A percentile compares a stretch with the other conserved stretches of the same genome.
Conservation (phyloP, 2,797 vertebrate species). For the Hafferia zeledoni region DNA sequence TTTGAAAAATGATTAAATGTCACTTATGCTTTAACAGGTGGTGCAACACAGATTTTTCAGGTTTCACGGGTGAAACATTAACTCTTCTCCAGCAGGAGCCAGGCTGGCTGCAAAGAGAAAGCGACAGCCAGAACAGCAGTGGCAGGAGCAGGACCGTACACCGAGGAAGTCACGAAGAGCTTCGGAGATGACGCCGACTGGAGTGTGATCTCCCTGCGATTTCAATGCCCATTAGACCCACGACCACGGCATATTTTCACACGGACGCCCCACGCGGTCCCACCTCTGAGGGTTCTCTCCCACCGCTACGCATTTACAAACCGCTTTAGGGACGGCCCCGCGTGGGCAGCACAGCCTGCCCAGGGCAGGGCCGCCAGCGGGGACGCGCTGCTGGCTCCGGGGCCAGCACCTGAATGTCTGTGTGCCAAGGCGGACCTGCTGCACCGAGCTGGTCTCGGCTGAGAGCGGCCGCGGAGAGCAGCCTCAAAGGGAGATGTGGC, state of each 20-base stretch:
- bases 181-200: fast-evolving
- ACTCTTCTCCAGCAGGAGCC: not conserved
- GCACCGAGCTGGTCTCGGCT: not conserved
- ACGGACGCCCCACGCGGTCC: fast-evolving
- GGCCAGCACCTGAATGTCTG: too few species aligned
- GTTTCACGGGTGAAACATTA: not conserved
- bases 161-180: fast-evolving
- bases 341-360: too few species aligned
- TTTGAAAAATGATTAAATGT: not conserved
- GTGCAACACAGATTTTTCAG: not conserved
- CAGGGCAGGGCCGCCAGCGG: not conserved
- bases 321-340: fast-evolving
- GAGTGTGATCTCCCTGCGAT: not conserved
- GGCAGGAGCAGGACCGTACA: fast-evolving
- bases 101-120: not conserved
- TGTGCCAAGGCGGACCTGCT: not conserved
- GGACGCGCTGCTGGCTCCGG: not conserved
- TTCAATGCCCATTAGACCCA: not conserved
- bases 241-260: fast-evolving
- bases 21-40: not conserved
- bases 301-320: fast-evolving
- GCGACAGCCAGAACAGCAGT: fast-evolving
- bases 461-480: not conserved
- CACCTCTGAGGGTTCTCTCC: fast-evolving
- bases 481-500: not conserved